These are phyloP conservation scores for Lepidostoma basale DNA, from an alignment of 1,140 invertebrate genomes.

Conservation along the genomic window DNA sequence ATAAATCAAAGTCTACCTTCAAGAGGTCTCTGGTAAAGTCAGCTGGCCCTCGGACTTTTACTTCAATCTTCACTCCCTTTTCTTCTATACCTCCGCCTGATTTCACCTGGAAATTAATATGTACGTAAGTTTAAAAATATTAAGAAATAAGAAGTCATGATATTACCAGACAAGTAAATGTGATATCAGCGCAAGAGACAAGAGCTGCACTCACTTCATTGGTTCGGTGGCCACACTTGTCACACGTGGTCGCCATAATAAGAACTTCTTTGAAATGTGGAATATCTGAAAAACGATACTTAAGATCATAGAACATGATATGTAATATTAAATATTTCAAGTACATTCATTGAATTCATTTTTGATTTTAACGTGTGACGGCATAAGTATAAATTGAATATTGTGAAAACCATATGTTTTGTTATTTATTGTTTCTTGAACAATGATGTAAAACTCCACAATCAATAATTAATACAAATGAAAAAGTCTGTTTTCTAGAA, in stretches of 20 bases:
- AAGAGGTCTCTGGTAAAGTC: slow-evolving; percentile 93
- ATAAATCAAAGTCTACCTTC: slow-evolving; percentile 70
- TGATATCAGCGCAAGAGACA: too few species aligned
- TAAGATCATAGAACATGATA: too few species aligned
- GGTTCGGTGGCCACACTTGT: slow-evolving; percentile 86
- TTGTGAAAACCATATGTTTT: too few species aligned
- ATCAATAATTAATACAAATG: too few species aligned
- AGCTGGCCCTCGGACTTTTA: slow-evolving; percentile 72
- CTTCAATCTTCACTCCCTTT: slow-evolving; percentile 78
- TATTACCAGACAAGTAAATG: background rate
- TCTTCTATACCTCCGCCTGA: slow-evolving; percentile 89
- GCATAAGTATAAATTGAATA: too few species aligned
- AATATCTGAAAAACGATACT: slow-evolving; percentile 79
- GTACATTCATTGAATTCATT: too few species aligned
- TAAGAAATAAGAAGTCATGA: background rate
- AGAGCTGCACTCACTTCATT: slow-evolving; percentile 75
- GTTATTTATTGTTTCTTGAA: too few species aligned
- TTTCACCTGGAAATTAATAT: slow-evolving; percentile 71
- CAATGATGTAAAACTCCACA: too few species aligned
- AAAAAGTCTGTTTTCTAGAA: too few species aligned
- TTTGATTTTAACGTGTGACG: too few species aligned
- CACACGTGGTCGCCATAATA: slow-evolving; percentile 96
- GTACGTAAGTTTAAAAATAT: background rate
- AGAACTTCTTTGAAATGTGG: slow-evolving; percentile 97
- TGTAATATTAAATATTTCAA: too few species aligned